These are phyloP conservation scores for Hippocampus guttulatus DNA, from an alignment of 2,113 vertebrate genomes.

Conservation along the genomic window DNA sequence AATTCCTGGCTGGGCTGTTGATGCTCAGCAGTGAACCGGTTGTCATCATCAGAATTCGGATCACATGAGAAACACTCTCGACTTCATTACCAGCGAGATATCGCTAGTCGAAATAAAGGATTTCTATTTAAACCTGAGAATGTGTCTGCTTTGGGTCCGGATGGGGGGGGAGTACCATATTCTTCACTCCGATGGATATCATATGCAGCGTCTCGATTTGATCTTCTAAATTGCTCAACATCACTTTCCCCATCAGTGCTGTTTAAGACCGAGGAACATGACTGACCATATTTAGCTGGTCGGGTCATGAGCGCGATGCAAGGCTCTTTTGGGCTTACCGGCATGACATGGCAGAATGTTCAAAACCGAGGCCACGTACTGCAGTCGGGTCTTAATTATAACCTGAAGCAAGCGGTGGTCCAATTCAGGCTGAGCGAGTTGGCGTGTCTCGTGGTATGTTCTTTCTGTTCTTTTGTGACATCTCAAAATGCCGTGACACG, in stretches of 20 bases:
- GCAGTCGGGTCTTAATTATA: conserved; percentile 44
- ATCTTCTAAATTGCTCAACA: background rate
- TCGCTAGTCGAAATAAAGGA: conserved; percentile 27
- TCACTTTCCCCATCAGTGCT: conserved; percentile 44
- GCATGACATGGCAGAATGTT: conserved; percentile 53
- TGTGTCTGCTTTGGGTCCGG: background rate
- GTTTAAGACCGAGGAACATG: conserved; percentile 44
- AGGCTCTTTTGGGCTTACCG: conserved; percentile 36
- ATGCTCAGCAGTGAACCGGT: conserved; percentile 18
- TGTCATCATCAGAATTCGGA: background rate
- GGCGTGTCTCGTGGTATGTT: conserved; percentile 39
- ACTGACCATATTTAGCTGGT: conserved; percentile 62
- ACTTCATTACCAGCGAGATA: background rate
- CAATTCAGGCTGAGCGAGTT: conserved; percentile 33
- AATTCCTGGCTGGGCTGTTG: conserved; percentile 74
- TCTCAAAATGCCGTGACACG: conserved; percentile 21
- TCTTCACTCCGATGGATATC: background rate
- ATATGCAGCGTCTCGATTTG: conserved; percentile 4
- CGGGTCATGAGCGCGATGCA: conserved; percentile 46
- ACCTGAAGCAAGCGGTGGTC: conserved; percentile 42
- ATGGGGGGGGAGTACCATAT: background rate
- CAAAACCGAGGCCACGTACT: conserved; percentile 18
- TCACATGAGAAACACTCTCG: conserved; percentile 3
- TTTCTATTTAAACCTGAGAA: conserved; percentile 14
- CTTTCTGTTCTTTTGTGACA: conserved; percentile 11